A percentile compares a stretch with the other conserved stretches of the same genome.
phyloP scores from a whole-genome alignment of 2,888 invertebrate species.

The Trisateles emortualis region DNA sequence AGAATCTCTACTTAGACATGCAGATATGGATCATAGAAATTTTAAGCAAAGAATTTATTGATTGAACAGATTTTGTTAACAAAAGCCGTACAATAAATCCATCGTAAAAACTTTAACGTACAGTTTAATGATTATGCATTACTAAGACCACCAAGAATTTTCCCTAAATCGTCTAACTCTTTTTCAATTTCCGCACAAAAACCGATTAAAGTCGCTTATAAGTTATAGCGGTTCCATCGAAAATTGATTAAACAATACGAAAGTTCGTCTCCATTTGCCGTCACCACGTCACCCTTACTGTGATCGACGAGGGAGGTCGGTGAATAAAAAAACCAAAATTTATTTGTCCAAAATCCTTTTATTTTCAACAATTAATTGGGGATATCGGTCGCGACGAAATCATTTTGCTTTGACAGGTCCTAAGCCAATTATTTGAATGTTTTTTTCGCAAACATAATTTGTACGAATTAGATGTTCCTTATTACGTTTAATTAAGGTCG shows the following conservation, averaged over 20 bases:
- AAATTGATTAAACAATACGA: constrained; percentile 46
- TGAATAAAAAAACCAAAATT: constrained; percentile 54
- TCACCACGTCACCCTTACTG: constrained; percentile 63
- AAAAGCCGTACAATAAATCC: neutral
- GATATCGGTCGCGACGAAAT: constrained; percentile 77
- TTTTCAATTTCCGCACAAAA: constrained; percentile 34
- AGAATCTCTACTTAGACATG: no score
- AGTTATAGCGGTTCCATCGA: constrained; percentile 47
- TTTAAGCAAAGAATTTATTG: no score
- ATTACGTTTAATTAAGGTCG: constrained; percentile 51
- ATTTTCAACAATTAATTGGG: constrained; percentile 74
- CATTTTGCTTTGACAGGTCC: constrained; percentile 78
- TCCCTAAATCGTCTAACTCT: constrained; percentile 31
- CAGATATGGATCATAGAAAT: no score
- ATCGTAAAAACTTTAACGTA: neutral
- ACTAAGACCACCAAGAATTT: constrained; percentile 40
- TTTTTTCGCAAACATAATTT: constrained; percentile 37
- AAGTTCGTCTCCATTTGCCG: constrained; percentile 35
- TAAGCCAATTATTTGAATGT: constrained; percentile 64
- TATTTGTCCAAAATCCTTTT: constrained; percentile 64
- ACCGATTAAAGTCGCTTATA: constrained; percentile 32
- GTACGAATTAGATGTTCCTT: constrained; percentile 22
- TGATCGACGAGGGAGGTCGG: constrained; percentile 67
- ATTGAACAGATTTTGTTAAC: neutral
- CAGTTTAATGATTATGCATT: constrained; percentile 17